Percentiles rank a stretch among this genome's conserved stretches.
Evolutionary conservation across 2,113 vertebrate genomes (phyloP).

Genomic region (Misgurnus anguillicaudatus): DNA sequence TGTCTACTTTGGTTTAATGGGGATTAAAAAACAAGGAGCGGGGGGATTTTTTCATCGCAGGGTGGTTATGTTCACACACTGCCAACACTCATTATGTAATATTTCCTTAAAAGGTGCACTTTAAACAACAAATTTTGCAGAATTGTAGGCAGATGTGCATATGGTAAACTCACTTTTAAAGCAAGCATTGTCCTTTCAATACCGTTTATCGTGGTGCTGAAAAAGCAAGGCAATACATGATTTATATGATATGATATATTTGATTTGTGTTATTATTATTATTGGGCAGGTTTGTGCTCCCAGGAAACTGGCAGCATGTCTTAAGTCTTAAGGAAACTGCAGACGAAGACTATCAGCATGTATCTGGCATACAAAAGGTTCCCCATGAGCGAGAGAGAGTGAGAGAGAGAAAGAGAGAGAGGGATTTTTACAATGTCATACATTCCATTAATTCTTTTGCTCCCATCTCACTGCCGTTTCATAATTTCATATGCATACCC

Average conservation of each 20-base stretch:
- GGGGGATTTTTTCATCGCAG: too few species aligned
- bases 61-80: too few species aligned
- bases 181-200: too few species aligned
- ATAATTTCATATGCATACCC: background rate
- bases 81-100: too few species aligned
- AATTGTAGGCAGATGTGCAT: too few species aligned
- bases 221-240: background rate
- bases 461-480: background rate
- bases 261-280: slow-evolving; percentile 14
- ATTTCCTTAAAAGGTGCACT: too few species aligned
- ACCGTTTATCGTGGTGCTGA: background rate
- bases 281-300: background rate
- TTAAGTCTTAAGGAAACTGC: background rate
- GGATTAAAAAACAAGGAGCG: too few species aligned
- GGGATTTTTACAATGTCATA: background rate
- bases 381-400: background rate
- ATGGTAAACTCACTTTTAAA: too few species aligned
- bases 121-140: too few species aligned
- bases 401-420: background rate
- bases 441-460: slow-evolving; percentile 8
- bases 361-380: slow-evolving; percentile 21
- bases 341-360: slow-evolving; percentile 27
- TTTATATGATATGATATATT: background rate
- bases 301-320: slow-evolving; percentile 1
- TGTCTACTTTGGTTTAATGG: too few species aligned